These are phyloP conservation scores for Todus mexicanus DNA, from an alignment of 2,797 vertebrate species.

Conservation along the genomic window DNA sequence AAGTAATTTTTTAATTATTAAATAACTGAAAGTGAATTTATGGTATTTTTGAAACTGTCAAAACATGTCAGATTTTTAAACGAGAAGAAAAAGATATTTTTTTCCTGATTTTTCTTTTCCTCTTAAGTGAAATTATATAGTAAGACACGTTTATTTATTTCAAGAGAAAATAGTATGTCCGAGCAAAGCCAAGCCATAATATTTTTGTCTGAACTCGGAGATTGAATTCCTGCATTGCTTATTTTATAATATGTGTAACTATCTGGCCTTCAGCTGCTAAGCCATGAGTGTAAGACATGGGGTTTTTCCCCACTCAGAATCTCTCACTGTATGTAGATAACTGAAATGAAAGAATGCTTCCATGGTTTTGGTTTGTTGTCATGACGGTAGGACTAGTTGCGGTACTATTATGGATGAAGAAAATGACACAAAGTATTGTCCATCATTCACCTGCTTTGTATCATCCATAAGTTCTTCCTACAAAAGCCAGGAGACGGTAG, in stretches of 20 bases:
- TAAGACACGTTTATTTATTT: conserved; percentile 13
- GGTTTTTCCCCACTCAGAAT: background rate
- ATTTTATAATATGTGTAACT: background rate
- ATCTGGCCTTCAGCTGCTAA: background rate
- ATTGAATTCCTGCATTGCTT: background rate
- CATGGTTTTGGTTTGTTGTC: background rate
- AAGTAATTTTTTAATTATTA: conserved; percentile 12
- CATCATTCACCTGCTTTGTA: background rate
- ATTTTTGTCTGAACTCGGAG: background rate
- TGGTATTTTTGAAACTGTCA: conserved; percentile 3
- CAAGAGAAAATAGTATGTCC: background rate
- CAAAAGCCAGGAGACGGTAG: background rate
- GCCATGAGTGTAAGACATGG: accelerated
- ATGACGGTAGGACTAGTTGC: background rate
- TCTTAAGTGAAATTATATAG: background rate
- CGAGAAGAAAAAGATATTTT: background rate
- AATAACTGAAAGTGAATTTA: background rate
- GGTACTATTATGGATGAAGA: background rate
- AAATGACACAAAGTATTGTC: background rate
- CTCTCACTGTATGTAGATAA: background rate
- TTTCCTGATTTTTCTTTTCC: background rate
- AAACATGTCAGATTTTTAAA: conserved; percentile 3
- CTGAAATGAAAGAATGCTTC: background rate
- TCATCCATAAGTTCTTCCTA: background rate
- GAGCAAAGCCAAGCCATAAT: background rate